These are phyloP conservation scores for Drosophila kurseongensis DNA, from an alignment of 1,140 invertebrate genomes.

Conservation along the genomic window DNA sequence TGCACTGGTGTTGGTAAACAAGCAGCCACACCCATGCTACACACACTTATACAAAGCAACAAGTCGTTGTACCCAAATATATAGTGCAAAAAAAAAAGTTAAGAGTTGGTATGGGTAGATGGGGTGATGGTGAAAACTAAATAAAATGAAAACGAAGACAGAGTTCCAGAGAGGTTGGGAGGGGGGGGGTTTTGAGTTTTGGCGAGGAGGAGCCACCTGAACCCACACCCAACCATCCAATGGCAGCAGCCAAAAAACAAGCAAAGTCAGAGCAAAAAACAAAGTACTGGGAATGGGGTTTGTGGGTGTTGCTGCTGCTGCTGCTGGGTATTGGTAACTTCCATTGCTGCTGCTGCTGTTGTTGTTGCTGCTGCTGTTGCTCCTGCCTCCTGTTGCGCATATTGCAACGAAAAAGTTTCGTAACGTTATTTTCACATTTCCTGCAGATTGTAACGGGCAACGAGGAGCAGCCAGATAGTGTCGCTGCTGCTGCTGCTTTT, in stretches of 20 bases:
- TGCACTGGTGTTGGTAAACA: conserved; percentile 40
- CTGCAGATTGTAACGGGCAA: conserved; percentile 67
- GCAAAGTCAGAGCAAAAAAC: conserved; percentile 66
- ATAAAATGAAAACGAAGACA: conserved; percentile 70
- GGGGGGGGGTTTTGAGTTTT: not conserved
- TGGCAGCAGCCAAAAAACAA: conserved; percentile 57
- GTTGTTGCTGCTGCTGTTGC: conserved; percentile 12
- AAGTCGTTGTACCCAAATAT: conserved; percentile 82
- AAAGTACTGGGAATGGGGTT: conserved; percentile 19
- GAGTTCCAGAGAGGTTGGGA: conserved; percentile 2
- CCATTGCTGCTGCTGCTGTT: conserved; percentile 16
- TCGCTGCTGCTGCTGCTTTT: conserved; percentile 41
- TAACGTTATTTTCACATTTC: conserved; percentile 82
- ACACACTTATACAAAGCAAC: conserved; percentile 73
- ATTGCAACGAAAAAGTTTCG: conserved; percentile 78
- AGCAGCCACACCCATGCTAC: conserved; percentile 68
- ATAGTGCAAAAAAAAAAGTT: conserved; percentile 50
- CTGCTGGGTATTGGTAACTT: conserved; percentile 35
- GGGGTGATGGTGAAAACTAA: conserved; percentile 39
- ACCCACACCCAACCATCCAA: conserved; percentile 50
- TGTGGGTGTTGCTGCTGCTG: conserved; percentile 2
- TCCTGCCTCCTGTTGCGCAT: conserved; percentile 76
- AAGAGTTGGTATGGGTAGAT: conserved; percentile 3
- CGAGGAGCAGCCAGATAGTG: conserved; percentile 52
- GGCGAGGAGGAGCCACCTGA: conserved; percentile 9